phyloP scores from a whole-genome alignment of 2,113 vertebrate genomes.

The Chrysemys picta region DNA sequence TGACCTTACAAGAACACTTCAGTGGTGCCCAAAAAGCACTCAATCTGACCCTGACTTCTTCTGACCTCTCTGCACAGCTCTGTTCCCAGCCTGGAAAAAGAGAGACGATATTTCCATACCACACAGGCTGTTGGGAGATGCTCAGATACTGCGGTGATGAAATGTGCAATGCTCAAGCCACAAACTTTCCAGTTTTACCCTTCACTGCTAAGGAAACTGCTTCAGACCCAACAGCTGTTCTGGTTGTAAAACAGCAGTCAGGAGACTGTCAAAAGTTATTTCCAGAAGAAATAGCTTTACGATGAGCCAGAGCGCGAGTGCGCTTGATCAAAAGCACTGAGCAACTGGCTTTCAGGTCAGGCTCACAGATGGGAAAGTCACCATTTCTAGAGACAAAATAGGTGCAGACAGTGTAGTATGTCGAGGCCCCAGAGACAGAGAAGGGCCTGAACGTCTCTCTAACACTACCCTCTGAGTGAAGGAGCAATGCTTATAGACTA shows the following conservation, averaged over 20 bases:
- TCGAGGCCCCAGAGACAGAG: background rate
- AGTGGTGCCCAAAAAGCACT: background rate
- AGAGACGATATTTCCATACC: background rate
- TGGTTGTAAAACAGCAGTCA: background rate
- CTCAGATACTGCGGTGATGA: background rate
- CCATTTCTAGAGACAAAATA: background rate
- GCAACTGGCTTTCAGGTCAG: background rate
- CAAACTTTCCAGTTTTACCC: background rate
- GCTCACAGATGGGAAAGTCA: too few species aligned
- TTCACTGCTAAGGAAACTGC: background rate
- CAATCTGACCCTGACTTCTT: background rate
- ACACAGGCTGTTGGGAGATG: background rate
- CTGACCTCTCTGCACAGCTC: background rate
- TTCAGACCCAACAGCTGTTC: background rate
- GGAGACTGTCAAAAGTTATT: background rate
- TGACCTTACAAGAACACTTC: background rate
- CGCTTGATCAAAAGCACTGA: background rate
- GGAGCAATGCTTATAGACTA: background rate
- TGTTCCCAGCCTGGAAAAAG: background rate
- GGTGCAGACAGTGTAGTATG: background rate
- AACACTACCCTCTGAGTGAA: background rate
- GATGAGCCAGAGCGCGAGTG: background rate
- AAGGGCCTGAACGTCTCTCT: background rate
- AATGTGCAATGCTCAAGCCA: background rate
- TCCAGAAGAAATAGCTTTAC: background rate